Percentiles rank a stretch among this genome's conserved stretches.
Evolutionary conservation across 2,113 vertebrate genomes (phyloP).

Genomic region (Apodemus sylvaticus): DNA sequence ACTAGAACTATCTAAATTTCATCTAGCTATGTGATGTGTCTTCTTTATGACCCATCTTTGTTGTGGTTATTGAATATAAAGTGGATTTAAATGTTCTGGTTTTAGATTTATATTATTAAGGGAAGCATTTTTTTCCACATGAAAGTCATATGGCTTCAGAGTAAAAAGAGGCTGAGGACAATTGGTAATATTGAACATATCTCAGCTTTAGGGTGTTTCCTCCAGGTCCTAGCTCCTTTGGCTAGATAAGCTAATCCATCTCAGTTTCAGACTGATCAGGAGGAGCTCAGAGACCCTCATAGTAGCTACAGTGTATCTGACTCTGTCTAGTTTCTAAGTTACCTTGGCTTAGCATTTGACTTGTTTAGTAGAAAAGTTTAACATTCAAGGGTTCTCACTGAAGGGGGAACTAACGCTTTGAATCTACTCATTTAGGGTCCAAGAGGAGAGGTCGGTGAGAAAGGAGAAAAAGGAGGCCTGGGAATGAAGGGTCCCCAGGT

Average conservation of each 20-base stretch:
- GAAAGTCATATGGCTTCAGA: not conserved
- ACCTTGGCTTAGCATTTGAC: not conserved
- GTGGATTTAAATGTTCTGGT: not conserved
- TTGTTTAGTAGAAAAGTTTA: not conserved
- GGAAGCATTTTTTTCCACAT: not conserved
- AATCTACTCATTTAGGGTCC: conserved; percentile 38
- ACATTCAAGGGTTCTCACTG: not conserved
- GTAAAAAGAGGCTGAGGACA: not conserved
- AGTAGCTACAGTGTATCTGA: not conserved
- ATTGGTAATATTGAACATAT: not conserved
- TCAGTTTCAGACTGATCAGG: not conserved
- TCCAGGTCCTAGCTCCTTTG: not conserved
- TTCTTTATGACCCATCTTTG: not conserved
- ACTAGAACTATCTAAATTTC: not conserved
- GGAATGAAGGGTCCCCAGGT: conserved; percentile 74
- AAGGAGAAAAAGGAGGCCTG: conserved; percentile 72
- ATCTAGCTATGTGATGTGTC: not conserved
- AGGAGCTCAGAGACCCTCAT: not conserved
- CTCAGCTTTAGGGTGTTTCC: not conserved
- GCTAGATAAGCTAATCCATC: not conserved
- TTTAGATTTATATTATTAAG: conserved; percentile 22
- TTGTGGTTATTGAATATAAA: conserved; percentile 16
- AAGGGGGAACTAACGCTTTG: conserved; percentile 37
- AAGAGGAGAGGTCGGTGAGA: conserved; percentile 69
- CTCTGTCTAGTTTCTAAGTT: not conserved